phyloP scores from a whole-genome alignment of 2,797 vertebrate genomes.

The Anabacerthia variegaticeps region DNA sequence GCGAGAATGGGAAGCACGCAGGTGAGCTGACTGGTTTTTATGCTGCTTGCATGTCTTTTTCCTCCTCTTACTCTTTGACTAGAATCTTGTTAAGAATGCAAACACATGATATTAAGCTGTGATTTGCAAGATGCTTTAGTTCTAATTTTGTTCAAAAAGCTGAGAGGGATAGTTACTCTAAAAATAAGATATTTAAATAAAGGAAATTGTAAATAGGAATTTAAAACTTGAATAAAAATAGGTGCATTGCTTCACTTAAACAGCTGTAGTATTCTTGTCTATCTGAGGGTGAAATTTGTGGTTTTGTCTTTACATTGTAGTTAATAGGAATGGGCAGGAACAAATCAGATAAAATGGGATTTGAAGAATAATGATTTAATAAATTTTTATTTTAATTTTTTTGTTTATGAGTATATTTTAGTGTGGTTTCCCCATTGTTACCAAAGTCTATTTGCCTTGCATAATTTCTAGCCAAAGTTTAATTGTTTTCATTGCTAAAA shows the following conservation, averaged over 20 bases:
- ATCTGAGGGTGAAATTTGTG: neutral
- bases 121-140: neutral
- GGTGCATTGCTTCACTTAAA: neutral
- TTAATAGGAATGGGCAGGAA: neutral
- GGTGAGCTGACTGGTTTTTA: constrained; percentile 70
- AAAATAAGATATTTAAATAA: neutral
- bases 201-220: neutral
- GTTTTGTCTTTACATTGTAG: neutral
- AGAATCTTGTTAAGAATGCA: neutral
- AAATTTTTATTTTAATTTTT: neutral
- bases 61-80: neutral
- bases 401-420: neutral
- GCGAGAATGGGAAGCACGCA: constrained; percentile 91
- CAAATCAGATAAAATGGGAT: neutral
- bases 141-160: neutral
- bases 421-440: neutral
- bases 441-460: neutral
- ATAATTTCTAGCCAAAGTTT: neutral
- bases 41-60: neutral
- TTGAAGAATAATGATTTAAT: neutral
- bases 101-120: neutral
- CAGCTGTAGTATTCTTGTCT: neutral
- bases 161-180: neutral
- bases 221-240: neutral
- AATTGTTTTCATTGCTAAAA: neutral